phyloP scores from a whole-genome alignment of 2,888 invertebrate species.

The Melanargia galathea region DNA sequence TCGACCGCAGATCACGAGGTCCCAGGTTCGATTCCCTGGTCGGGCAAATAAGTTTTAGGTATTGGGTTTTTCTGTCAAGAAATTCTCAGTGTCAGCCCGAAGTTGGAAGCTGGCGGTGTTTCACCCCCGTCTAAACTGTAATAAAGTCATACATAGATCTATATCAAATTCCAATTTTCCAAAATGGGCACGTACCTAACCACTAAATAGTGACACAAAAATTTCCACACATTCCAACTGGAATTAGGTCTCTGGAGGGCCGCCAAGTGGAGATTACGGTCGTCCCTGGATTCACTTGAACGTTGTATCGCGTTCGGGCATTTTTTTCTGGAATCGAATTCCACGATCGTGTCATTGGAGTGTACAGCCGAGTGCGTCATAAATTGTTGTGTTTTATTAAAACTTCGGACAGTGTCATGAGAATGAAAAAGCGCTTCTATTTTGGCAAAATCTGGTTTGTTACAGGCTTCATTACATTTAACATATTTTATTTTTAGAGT shows the following conservation, averaged over 20 bases:
- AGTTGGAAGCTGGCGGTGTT: no score
- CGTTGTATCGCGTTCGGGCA: conserved; percentile 21
- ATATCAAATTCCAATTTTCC: not conserved
- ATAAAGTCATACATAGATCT: no score
- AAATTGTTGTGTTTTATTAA: conserved; percentile 21
- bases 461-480: no score
- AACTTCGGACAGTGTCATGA: not conserved
- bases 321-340: conserved; percentile 32
- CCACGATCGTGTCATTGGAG: conserved; percentile 21
- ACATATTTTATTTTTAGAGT: no score
- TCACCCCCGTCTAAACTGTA: no score
- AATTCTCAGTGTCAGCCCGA: no score
- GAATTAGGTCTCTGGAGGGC: conserved; percentile 38
- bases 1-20: no score
- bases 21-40: no score
- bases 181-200: not conserved
- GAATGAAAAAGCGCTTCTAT: not conserved
- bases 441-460: no score
- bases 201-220: conserved; percentile 27
- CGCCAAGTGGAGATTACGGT: conserved; percentile 36
- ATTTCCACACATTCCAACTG: conserved; percentile 24
- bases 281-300: conserved; percentile 25
- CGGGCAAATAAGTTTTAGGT: no score
- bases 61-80: no score
- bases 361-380: conserved; percentile 14